Percentiles rank a stretch among this genome's conserved stretches.
These are phyloP conservation scores for Boleophthalmus pectinirostris DNA, from an alignment of 2,113 vertebrate species.

Conservation along the genomic window DNA sequence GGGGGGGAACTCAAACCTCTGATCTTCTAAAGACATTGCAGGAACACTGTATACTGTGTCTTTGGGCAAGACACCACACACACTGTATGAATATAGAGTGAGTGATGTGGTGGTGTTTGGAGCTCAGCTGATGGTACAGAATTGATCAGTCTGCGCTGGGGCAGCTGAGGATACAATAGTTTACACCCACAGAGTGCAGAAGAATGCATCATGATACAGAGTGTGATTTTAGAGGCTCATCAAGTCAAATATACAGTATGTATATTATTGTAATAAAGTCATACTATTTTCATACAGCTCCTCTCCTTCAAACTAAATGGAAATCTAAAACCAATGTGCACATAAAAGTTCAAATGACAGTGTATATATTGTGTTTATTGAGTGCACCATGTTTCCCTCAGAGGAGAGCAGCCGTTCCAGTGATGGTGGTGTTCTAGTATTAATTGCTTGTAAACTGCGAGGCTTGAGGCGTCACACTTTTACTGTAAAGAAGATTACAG, in stretches of 20 bases:
- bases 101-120: no score
- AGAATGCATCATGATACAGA: no score
- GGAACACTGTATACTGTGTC: neutral
- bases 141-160: no score
- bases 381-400: neutral
- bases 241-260: no score
- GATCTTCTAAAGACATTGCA: neutral
- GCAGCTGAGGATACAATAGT: no score
- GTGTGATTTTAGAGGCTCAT: no score
- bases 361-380: neutral
- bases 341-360: neutral
- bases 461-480: constrained; percentile 69
- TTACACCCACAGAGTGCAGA: no score
- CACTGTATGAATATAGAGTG: no score
- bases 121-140: no score
- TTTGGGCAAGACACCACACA: no score
- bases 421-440: constrained; percentile 41
- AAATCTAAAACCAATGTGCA: neutral
- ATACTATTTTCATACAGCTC: no score
- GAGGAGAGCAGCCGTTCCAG: neutral
- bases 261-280: no score
- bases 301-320: neutral
- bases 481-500: constrained; percentile 77
- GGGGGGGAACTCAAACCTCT: neutral
- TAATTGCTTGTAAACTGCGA: constrained; percentile 77